Base-by-base conservation (phyloP, 2,888 invertebrate species). In the Spodoptera exigua region DNA sequence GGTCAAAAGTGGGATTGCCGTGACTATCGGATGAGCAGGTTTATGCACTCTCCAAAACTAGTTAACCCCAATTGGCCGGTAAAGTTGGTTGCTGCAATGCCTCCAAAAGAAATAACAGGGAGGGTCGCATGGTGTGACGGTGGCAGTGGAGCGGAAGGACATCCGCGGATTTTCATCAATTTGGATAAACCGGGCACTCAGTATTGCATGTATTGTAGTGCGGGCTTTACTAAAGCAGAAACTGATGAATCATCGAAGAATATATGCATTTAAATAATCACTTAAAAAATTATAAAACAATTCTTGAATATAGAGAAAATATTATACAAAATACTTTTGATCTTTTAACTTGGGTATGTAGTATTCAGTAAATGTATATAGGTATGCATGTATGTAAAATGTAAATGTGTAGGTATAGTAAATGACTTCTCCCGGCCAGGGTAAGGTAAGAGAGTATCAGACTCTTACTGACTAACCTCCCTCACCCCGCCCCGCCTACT, bases 161-260 rank as follows among this genome's bases (percentile, higher is more conserved):
- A 64, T 37, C 64, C 64, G n/a, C 21, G 64, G 40, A 11, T 65
- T 40, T 65, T 64, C 45, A 65, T 65, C 34, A 70, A 65, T 47
- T 45, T 65, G 45, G 71, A 70, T 16, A 27, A 36, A 49, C 70
- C 71, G 5, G 71, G 56, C 12, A 36, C 51, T 14, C 55, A 58
- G 49, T 51, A 11, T 39, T 63, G 63, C 18, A 61, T 18, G 40
- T 63, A 63, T n/a, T 63, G 63, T 39, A 69, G 21, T 41, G 18
- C 35, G 21, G 4, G 36, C 41, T 63, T 10, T 36, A 2, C 51
- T 3, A 47, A 40, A 41, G 34, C 27, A 7, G n/a, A 35, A 1
- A 3, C 12, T 4, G 4, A 12, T 2, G 16, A 40, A 17, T 1
- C 4, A 4, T 12, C 16, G 17, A 12, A 9, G 11, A 40, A 17